These are phyloP conservation scores for Pseudois nayaur DNA, from an alignment of 2,113 vertebrate genomes.

Conservation along the genomic window DNA sequence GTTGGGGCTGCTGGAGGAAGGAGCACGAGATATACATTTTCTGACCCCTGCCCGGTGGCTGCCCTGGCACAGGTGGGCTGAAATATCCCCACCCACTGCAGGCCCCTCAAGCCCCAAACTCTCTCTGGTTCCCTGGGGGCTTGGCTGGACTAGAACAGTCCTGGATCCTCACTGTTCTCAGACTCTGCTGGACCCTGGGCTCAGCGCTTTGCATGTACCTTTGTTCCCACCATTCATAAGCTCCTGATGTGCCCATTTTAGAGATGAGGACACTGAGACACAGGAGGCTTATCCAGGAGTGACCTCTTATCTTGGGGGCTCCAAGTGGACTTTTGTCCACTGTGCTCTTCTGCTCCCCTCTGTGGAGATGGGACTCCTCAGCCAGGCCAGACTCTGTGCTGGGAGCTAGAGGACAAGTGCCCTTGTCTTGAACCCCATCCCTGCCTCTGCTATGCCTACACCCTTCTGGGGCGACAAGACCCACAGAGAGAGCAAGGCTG, in stretches of 20 bases:
- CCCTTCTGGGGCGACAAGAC: neutral
- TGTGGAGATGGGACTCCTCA: rapidly evolving
- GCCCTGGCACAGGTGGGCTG: neutral
- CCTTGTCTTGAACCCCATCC: neutral
- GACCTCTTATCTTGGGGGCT: neutral
- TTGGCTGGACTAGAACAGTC: neutral
- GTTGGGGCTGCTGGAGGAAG: neutral
- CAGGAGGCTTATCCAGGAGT: neutral
- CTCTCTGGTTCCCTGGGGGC: neutral
- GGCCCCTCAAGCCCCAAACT: neutral
- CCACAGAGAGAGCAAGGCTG: neutral
- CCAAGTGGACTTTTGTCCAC: neutral
- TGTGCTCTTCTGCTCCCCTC: neutral
- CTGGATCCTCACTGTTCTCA: neutral
- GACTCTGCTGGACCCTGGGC: neutral
- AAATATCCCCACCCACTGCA: neutral
- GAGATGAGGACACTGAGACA: neutral
- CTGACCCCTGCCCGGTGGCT: rapidly evolving
- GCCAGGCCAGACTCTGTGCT: neutral
- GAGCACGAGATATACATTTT: neutral
- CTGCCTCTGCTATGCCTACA: neutral
- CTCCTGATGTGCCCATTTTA: neutral
- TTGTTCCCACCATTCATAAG: neutral
- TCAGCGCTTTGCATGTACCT: rapidly evolving
- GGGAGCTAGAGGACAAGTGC: neutral